Conservation (phyloP, 2,113 vertebrate genomes). For the Dasyurus viverrinus region DNA sequence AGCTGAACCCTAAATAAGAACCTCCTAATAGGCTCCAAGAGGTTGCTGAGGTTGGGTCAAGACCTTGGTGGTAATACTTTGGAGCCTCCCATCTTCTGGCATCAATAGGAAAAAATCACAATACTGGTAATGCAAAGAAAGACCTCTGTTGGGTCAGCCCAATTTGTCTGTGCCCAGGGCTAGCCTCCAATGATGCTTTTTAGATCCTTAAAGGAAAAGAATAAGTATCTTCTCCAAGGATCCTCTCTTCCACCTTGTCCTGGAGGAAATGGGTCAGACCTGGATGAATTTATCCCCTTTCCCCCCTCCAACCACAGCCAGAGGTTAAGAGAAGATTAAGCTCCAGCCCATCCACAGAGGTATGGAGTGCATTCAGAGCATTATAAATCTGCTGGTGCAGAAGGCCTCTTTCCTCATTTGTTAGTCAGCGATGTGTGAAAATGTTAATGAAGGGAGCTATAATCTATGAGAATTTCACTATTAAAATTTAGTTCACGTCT, state of each 20-base stretch:
- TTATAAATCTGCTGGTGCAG: slow-evolving; percentile 88
- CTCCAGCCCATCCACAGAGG: slow-evolving; percentile 63
- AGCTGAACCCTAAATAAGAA: neutral
- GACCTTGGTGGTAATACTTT: neutral
- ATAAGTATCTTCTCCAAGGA: slow-evolving; percentile 30
- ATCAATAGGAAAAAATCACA: slow-evolving; percentile 31
- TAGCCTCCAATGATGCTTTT: neutral
- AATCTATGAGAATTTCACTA: slow-evolving; percentile 91
- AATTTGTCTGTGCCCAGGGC: slow-evolving; percentile 10
- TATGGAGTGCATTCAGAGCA: neutral
- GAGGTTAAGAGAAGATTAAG: slow-evolving; percentile 76
- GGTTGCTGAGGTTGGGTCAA: neutral
- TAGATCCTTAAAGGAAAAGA: neutral
- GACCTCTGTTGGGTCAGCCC: neutral
- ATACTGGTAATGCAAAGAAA: slow-evolving; percentile 33
- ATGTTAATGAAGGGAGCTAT: slow-evolving; percentile 98
- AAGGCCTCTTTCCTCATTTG: slow-evolving; percentile 95
- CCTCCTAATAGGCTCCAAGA: fast-evolving
- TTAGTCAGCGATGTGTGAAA: slow-evolving; percentile 97
- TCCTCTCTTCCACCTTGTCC: neutral
- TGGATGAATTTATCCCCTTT: slow-evolving; percentile 65
- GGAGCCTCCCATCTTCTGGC: neutral
- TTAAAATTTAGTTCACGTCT: slow-evolving; percentile 93
- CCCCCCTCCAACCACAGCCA: neutral
- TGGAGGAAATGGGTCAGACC: neutral